phyloP scores from a whole-genome alignment of 2,113 vertebrate species.

The Phyllopteryx taeniolatus region DNA sequence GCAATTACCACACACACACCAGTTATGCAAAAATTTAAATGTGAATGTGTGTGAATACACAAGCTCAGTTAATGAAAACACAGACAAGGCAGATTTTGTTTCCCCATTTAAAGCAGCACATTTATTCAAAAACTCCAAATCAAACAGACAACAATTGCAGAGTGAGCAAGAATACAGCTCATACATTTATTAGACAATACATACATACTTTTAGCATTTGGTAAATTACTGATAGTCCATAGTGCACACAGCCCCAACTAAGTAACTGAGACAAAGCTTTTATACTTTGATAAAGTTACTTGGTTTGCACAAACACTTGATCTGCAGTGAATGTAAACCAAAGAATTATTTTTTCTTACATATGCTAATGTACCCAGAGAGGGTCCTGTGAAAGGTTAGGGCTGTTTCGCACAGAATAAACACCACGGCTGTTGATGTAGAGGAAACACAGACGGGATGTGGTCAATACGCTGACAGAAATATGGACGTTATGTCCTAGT shows the following conservation, averaged over 20 bases:
- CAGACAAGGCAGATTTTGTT: not conserved
- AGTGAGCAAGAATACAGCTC: not conserved
- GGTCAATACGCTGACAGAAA: not conserved
- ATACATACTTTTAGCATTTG: not conserved
- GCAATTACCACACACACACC: not conserved
- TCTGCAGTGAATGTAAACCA: not conserved
- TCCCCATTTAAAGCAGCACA: not conserved
- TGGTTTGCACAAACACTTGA: not conserved
- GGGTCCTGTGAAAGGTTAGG: constrained; percentile 31
- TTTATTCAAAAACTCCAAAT: not conserved
- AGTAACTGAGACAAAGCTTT: not conserved
- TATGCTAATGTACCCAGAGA: constrained; percentile 29
- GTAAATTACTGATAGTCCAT: not conserved
- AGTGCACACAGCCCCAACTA: no score
- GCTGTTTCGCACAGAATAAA: constrained; percentile 45
- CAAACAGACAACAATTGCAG: not conserved
- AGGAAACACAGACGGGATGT: constrained; percentile 8
- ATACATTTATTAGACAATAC: not conserved
- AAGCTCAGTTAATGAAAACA: not conserved
- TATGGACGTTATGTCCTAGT: not conserved
- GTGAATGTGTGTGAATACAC: not conserved
- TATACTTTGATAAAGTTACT: not conserved
- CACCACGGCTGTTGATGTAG: constrained; percentile 28
- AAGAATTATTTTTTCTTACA: not conserved
- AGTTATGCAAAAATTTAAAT: not conserved